phyloP scores from a whole-genome alignment of 2,113 vertebrate genomes.

The Anhinga anhinga region DNA sequence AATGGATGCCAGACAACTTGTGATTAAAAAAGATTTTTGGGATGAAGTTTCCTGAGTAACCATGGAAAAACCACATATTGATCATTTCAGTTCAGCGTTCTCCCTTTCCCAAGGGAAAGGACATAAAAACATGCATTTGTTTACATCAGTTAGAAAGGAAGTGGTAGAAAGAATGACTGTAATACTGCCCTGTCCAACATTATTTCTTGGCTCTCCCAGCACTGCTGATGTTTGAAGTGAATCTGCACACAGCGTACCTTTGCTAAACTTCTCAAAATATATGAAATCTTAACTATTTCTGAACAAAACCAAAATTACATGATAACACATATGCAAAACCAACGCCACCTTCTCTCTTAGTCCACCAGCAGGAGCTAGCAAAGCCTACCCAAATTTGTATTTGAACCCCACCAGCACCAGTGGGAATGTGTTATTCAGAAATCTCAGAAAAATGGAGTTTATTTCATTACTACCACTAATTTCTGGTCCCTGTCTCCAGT shows the following conservation, averaged over 20 bases:
- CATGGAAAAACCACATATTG: background rate
- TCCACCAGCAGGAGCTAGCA: background rate
- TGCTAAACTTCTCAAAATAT: background rate
- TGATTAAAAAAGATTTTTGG: slow-evolving; percentile 8
- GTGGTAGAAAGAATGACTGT: slow-evolving; percentile 2
- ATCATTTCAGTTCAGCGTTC: background rate
- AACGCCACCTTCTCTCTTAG: background rate
- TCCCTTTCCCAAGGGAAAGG: slow-evolving; percentile 33
- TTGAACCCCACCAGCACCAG: background rate
- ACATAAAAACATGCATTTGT: background rate
- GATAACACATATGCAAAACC: background rate
- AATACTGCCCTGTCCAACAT: background rate
- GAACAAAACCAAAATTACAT: background rate
- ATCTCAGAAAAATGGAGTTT: background rate
- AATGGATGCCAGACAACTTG: background rate
- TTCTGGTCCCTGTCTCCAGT: background rate
- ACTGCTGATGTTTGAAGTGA: background rate
- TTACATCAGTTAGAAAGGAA: slow-evolving; percentile 19
- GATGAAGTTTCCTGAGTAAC: background rate
- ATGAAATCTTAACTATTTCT: background rate
- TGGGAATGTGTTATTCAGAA: background rate
- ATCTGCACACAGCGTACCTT: background rate
- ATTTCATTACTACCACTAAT: background rate
- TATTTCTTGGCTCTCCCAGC: background rate
- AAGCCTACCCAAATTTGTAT: background rate